These are phyloP conservation scores for Asteroscopus sphinx DNA, from an alignment of 2,888 invertebrate species.

Conservation along the genomic window DNA sequence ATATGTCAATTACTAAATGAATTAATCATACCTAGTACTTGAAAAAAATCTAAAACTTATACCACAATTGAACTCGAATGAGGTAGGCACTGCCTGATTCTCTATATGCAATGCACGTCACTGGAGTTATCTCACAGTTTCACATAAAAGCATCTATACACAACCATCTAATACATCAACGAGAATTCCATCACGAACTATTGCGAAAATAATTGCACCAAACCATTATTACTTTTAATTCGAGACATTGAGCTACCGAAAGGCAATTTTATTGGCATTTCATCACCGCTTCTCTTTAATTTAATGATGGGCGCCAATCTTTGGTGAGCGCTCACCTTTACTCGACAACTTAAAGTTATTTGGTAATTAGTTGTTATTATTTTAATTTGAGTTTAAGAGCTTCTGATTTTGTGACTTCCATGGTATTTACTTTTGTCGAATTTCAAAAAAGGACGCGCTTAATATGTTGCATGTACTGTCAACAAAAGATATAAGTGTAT, in stretches of 20 bases:
- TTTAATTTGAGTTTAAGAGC: constrained; percentile 49
- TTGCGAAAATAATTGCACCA: constrained; percentile 30
- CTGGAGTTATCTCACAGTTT: not conserved
- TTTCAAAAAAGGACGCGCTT: not conserved
- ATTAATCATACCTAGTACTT: too few relatives aligned
- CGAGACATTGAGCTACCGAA: constrained; percentile 50
- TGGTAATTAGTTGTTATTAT: constrained; percentile 39
- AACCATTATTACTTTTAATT: constrained; percentile 55
- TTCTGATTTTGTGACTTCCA: constrained; percentile 12
- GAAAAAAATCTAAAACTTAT: too few relatives aligned
- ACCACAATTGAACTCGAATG: too few relatives aligned
- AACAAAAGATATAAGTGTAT: too few relatives aligned
- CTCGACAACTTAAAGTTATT: constrained; percentile 49
- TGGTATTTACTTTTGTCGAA: constrained; percentile 31
- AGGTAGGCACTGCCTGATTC: too few relatives aligned
- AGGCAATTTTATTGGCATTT: constrained; percentile 67
- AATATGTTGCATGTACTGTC: not conserved
- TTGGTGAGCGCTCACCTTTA: constrained; percentile 50
- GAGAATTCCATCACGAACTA: constrained; percentile 10
- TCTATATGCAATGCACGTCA: too few relatives aligned
- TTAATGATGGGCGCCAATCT: constrained; percentile 64
- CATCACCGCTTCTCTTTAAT: constrained; percentile 56
- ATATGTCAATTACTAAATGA: too few relatives aligned
- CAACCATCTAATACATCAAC: constrained; percentile 3
- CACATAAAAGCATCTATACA: constrained; percentile 19